phyloP scores from a whole-genome alignment of 1,140 invertebrate species.

The Halesus radiatus region DNA sequence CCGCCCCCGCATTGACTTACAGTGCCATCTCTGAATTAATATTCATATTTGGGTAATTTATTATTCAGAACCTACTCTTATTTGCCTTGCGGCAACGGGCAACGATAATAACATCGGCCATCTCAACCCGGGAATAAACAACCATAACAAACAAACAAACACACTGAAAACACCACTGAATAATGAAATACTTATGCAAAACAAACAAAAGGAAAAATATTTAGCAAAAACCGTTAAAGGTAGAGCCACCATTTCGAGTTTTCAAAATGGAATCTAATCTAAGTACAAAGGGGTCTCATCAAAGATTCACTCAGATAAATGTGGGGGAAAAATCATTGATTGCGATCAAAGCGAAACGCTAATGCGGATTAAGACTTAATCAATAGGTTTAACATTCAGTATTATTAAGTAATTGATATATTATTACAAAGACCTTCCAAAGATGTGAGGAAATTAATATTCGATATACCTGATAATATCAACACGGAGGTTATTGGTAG shows the following conservation, averaged over 20 bases:
- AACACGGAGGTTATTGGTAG: too few relatives aligned
- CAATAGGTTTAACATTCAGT: neutral
- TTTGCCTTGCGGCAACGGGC: slow-evolving; percentile 2
- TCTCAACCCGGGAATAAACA: too few relatives aligned
- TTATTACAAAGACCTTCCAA: neutral
- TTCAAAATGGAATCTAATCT: too few relatives aligned
- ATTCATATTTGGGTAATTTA: neutral
- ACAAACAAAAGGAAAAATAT: too few relatives aligned
- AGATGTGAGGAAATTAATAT: too few relatives aligned
- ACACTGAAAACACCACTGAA: too few relatives aligned
- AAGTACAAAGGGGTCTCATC: neutral
- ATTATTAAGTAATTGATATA: neutral
- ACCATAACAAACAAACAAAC: too few relatives aligned
- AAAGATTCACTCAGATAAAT: neutral
- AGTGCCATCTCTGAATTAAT: slow-evolving; percentile 26
- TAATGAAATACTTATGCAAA: too few relatives aligned
- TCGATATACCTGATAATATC: too few relatives aligned
- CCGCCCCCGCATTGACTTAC: slow-evolving; percentile 10
- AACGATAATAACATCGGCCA: too few relatives aligned
- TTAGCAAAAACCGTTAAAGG: too few relatives aligned
- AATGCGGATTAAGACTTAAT: neutral
- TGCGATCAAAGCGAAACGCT: neutral
- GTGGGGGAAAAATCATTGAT: neutral
- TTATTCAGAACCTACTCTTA: neutral
- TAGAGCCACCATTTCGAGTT: too few relatives aligned